Evolutionary conservation across 2,113 vertebrate species (phyloP).

Genomic region (Australoheros scitulus): DNA sequence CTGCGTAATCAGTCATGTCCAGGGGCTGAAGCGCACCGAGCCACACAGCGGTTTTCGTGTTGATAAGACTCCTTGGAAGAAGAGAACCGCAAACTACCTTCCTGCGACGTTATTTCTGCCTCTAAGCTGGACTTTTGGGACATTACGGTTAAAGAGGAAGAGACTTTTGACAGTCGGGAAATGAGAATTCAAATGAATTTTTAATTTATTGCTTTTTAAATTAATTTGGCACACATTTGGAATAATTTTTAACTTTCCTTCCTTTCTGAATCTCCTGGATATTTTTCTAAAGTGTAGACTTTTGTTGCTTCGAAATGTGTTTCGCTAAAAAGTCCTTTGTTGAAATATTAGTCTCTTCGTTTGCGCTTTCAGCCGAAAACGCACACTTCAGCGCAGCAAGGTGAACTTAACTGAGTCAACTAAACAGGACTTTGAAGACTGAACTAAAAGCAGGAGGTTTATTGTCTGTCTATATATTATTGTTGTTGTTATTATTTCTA

Average conservation of each 20-base stretch:
- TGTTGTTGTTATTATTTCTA: not conserved
- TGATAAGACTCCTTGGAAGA: conserved; percentile 79
- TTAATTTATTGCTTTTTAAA: not conserved
- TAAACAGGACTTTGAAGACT: not conserved
- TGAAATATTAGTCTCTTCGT: not conserved
- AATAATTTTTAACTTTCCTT: conserved; percentile 9
- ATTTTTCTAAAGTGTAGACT: not conserved
- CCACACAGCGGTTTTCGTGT: conserved; percentile 45
- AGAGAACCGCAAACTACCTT: conserved; percentile 39
- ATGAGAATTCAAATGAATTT: conserved; percentile 24
- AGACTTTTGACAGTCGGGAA: not conserved
- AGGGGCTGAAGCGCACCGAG: conserved; percentile 68
- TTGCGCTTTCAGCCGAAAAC: not conserved
- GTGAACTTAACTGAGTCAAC: not conserved
- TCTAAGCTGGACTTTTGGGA: conserved; percentile 7
- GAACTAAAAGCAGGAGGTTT: not conserved
- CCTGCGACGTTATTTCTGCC: conserved; percentile 33
- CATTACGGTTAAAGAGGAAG: conserved; percentile 45
- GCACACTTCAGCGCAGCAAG: not conserved
- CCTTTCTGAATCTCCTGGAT: conserved; percentile 18
- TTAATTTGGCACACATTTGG: conserved; percentile 2
- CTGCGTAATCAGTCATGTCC: conserved; percentile 78
- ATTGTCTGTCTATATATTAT: not conserved
- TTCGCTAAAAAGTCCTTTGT: not conserved
- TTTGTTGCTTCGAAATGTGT: not conserved